Evolutionary conservation across 2,888 invertebrate genomes (phyloP).

Genomic region (Cacoxenus indagator): DNA sequence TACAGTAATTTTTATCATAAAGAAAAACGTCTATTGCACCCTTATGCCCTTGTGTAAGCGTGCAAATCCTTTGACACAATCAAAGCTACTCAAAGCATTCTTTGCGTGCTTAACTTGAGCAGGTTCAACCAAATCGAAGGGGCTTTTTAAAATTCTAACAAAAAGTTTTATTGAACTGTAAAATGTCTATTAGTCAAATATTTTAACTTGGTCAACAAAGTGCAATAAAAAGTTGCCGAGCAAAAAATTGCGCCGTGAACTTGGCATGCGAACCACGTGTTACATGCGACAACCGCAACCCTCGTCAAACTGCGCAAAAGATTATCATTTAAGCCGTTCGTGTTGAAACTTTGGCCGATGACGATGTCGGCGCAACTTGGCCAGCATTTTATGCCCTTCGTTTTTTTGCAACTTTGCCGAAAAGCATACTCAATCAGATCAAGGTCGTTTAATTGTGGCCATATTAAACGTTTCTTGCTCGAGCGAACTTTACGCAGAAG

Average conservation of each 20-base stretch:
- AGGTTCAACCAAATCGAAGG: background rate
- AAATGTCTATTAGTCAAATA: background rate
- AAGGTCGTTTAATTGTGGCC: constrained; percentile 68
- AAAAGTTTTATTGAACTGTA: background rate
- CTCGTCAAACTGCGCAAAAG: background rate
- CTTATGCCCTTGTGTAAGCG: too few species aligned
- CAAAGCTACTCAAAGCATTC: too few species aligned
- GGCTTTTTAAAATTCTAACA: background rate
- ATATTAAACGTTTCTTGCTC: constrained; percentile 47
- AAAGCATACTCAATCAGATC: constrained; percentile 60
- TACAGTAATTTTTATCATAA: too few species aligned
- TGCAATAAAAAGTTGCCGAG: background rate
- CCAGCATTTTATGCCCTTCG: background rate
- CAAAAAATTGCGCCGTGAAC: constrained; percentile 1
- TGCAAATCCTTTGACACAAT: too few species aligned
- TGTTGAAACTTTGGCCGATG: background rate
- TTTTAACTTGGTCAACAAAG: constrained; percentile 1
- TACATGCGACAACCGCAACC: background rate
- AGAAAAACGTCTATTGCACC: too few species aligned
- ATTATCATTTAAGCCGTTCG: background rate
- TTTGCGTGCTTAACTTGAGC: too few species aligned
- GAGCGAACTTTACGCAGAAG: too few species aligned
- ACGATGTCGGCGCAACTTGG: background rate
- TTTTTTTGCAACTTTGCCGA: constrained; percentile 34
- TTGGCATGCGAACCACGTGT: constrained; percentile 7